A percentile compares a stretch with the other conserved stretches of the same genome.
These are phyloP conservation scores for Lophochroa leadbeateri DNA, from an alignment of 2,113 vertebrate genomes.

Conservation along the genomic window DNA sequence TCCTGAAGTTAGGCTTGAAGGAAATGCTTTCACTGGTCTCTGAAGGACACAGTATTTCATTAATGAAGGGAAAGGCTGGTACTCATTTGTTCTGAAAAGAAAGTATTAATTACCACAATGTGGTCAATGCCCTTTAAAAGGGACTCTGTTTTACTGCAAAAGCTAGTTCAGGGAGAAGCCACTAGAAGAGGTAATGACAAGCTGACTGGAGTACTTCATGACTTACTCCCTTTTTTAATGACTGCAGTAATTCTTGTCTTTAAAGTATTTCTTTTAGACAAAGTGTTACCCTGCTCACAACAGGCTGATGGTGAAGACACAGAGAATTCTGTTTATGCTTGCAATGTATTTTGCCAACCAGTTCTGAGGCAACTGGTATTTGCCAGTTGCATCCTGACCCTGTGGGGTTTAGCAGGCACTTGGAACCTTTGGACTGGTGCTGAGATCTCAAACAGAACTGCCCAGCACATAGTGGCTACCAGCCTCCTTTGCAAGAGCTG, in stretches of 20 bases:
- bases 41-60: neutral
- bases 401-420: neutral
- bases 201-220: neutral
- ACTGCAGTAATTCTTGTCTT: neutral
- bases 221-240: neutral
- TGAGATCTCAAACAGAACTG: accelerated
- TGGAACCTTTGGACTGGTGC: accelerated
- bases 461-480: accelerated
- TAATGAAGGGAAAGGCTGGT: neutral
- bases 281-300: neutral
- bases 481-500: neutral
- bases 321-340: neutral
- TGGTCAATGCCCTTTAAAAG: neutral
- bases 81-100: neutral
- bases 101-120: neutral
- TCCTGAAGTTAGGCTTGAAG: neutral
- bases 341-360: neutral
- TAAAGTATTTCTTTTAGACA: neutral
- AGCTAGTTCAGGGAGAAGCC: neutral
- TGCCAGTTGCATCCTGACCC: neutral
- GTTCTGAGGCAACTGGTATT: neutral
- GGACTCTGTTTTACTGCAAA: neutral
- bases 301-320: neutral
- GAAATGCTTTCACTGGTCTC: neutral
- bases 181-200: neutral